These are phyloP conservation scores for Otolemur crassicaudatus DNA, from an alignment of 2,797 vertebrate species.

Conservation along the genomic window DNA sequence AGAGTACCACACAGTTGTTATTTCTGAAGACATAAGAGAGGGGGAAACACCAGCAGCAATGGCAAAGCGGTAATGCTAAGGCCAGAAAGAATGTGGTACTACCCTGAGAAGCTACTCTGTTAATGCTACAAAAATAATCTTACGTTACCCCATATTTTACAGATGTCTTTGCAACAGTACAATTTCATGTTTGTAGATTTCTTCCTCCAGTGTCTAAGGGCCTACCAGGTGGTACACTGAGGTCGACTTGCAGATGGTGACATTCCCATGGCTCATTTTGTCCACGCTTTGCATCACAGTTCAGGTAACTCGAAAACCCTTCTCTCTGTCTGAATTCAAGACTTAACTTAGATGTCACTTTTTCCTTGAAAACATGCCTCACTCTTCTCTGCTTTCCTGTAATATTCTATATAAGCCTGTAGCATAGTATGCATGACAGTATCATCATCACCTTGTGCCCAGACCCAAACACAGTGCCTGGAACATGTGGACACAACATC, in stretches of 20 bases:
- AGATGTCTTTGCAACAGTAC: not conserved
- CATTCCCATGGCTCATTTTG: not conserved
- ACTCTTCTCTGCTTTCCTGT: not conserved
- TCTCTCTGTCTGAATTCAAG: not conserved
- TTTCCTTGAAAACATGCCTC: not conserved
- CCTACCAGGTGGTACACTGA: not conserved
- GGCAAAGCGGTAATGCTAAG: not conserved
- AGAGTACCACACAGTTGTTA: not conserved
- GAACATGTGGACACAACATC: not conserved
- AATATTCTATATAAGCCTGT: not conserved
- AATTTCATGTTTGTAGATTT: not conserved
- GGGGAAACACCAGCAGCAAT: not conserved
- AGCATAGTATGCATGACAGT: constrained; percentile 16
- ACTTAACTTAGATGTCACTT: not conserved
- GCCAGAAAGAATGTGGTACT: constrained; percentile 14
- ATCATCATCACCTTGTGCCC: not conserved
- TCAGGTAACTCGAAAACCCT: not conserved
- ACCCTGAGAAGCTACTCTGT: not conserved
- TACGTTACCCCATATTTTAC: not conserved
- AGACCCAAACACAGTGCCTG: not conserved
- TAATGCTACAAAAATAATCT: not conserved
- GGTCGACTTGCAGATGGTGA: not conserved
- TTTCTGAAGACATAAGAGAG: not conserved
- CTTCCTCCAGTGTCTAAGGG: not conserved
- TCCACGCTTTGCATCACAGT: not conserved